Evolutionary conservation across 2,797 vertebrate species (phyloP), one percentile per base, ranked within the genome.

Genomic region (Hephaestus fuliginosus): DNA sequence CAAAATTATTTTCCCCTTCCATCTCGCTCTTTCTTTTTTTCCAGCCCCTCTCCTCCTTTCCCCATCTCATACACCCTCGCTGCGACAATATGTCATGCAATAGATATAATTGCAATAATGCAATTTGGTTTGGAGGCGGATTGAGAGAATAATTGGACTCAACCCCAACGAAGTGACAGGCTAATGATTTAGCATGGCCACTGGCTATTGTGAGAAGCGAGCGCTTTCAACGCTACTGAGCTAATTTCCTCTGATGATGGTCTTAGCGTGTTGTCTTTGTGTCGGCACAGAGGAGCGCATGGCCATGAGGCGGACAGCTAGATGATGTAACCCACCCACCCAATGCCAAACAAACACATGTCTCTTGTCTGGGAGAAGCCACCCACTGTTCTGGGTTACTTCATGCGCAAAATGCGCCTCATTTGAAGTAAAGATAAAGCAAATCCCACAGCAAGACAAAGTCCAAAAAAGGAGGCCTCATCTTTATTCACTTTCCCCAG

Each of bases 91-190:
- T 93, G 93, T 93, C 92, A 93, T 74, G 85, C 89, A 88, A 89
- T 88, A 89, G 88, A 94, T 92, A 92, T 94, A 93, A 95, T 95
- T 95, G 93, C 79, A 94, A 93, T 95, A 95, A 95, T 94, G 93
- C 93, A 94, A 94, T 95, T 94, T 94, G 92, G 93, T 93, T 93
- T 70, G 94, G 93, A 94, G 92, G 93, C 90, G 90, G 93, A 94
- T 92, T 92, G 93, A 90, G 92, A 91, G 92, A 93, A 93, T 94
- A 95, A 94, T 94, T 94, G 93, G 90, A 93, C 92, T 91, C 91
- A 93, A 85, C 92, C 91, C 89, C 86, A 86, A 89, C 87, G 51
- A 91, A 90, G 88, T 93, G 92, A 91, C 90, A 92, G 90, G 85
- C 91, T 92, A 92, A 94, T 92, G 92, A 93, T 93, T 91, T 92